Conservation (phyloP, 1,140 invertebrate species). For the Homalodisca vitripennis region DNA sequence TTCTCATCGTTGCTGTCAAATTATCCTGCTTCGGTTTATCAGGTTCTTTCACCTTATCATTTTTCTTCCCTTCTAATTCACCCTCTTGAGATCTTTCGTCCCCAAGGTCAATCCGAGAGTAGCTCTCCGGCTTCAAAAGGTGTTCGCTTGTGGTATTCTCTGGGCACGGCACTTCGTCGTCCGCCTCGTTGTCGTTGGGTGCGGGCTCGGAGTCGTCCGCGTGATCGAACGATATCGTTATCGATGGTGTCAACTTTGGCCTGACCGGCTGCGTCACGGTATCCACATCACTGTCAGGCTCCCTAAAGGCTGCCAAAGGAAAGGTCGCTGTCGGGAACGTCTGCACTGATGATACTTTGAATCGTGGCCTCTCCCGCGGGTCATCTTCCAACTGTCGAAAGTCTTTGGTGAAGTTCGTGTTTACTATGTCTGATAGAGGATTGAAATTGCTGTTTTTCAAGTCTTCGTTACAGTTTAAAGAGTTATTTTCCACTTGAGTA, state of each 20-base stretch:
- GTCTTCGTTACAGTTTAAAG: no score
- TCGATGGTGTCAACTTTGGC: conserved; percentile 14
- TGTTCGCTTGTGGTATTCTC: background rate
- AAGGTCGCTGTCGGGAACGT: conserved; percentile 11
- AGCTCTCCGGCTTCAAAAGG: conserved; percentile 9
- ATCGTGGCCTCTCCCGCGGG: background rate
- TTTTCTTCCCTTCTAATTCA: background rate
- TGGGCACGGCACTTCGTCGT: background rate
- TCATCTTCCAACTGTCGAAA: background rate
- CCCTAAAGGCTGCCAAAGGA: background rate
- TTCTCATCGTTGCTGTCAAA: conserved; percentile 27
- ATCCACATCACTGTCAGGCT: background rate
- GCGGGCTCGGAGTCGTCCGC: background rate
- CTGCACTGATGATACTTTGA: background rate
- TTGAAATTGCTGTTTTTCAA: no score
- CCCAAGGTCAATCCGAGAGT: background rate
- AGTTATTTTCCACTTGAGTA: conserved; percentile 5
- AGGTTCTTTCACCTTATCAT: conserved; percentile 19
- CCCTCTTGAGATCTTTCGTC: background rate
- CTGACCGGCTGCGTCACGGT: background rate
- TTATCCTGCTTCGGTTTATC: conserved; percentile 17
- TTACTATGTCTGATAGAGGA: background rate
- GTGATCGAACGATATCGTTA: conserved; percentile 17
- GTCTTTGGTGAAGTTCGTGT: background rate
- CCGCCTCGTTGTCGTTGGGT: conserved; percentile 2